These are phyloP conservation scores for Callyntrura guangdongensis DNA, from an alignment of 2,888 invertebrate species.

Conservation along the genomic window DNA sequence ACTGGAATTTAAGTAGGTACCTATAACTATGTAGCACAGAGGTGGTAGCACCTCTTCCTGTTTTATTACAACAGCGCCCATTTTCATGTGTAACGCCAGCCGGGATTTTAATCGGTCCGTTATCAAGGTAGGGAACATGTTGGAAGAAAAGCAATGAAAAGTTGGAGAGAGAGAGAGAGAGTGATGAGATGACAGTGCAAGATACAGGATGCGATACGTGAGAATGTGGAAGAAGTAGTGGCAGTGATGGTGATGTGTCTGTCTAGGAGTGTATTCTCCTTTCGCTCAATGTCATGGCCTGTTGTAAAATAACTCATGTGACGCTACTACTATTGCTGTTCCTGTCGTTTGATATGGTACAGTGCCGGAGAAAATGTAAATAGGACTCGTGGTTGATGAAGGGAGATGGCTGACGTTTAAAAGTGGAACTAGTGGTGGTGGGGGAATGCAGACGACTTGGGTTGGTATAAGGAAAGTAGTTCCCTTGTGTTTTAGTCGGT, in stretches of 20 bases:
- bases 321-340: too few relatives aligned
- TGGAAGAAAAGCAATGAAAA: not conserved
- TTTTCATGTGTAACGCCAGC: not conserved
- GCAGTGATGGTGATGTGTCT: too few relatives aligned
- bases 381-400: not conserved
- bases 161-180: not conserved
- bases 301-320: not conserved
- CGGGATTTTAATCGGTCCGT: conserved; percentile 27
- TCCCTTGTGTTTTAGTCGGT: not conserved
- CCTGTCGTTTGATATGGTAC: not conserved
- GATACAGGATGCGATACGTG: not conserved
- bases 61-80: too few relatives aligned
- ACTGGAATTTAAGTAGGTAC: too few relatives aligned
- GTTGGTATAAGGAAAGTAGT: not conserved
- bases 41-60: too few relatives aligned
- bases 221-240: too few relatives aligned
- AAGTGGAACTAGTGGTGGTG: too few relatives aligned
- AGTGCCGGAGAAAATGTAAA: not conserved
- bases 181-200: not conserved
- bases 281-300: not conserved
- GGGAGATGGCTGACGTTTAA: too few relatives aligned
- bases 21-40: too few relatives aligned
- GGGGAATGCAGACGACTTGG: not conserved
- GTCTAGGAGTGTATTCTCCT: not conserved
- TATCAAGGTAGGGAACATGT: not conserved